phyloP scores from a whole-genome alignment of 2,888 invertebrate genomes.

The Amiota communis region DNA sequence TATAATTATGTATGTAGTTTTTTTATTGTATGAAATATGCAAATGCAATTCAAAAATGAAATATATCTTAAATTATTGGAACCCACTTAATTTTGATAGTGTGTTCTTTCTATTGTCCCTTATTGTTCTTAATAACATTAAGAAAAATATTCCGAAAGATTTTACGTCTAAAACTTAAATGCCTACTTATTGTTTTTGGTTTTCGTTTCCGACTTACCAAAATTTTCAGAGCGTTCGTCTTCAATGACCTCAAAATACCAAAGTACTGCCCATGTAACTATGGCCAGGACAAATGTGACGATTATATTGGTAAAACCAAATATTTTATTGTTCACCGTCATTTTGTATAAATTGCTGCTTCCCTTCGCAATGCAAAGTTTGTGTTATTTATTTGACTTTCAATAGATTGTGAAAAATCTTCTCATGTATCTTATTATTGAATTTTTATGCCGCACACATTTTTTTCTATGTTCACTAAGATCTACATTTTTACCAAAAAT shows the following conservation, averaged over 20 bases:
- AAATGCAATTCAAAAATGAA: too few species aligned
- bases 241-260: slow-evolving; percentile 24
- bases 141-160: neutral
- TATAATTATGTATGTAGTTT: neutral
- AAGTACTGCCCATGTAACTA: slow-evolving; percentile 40
- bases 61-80: neutral
- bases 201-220: slow-evolving; percentile 34
- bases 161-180: neutral
- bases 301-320: slow-evolving; percentile 21
- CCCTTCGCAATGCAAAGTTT: neutral
- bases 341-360: neutral
- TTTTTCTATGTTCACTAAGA: neutral
- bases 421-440: neutral
- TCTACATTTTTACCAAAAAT: neutral
- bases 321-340: slow-evolving; percentile 30
- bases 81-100: slow-evolving; percentile 9
- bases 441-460: neutral
- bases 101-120: neutral
- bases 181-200: neutral
- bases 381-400: neutral
- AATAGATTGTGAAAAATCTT: neutral
- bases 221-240: neutral
- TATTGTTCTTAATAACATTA: neutral
- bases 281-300: slow-evolving; percentile 33
- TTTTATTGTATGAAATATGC: neutral